phyloP scores from a whole-genome alignment of 2,113 vertebrate genomes.

The Prunella fulvescens region DNA sequence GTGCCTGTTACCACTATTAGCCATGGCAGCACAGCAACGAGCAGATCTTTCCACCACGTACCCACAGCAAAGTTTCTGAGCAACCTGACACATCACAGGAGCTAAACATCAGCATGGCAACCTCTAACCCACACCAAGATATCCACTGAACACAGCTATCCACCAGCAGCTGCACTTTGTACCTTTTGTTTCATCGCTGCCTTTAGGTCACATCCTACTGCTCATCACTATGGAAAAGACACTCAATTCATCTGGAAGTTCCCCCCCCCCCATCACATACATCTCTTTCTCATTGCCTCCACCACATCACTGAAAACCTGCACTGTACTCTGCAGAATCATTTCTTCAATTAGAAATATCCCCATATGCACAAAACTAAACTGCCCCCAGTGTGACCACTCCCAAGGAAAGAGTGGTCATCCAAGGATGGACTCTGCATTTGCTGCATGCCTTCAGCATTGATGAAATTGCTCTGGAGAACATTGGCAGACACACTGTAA shows the following conservation, averaged over 20 bases:
- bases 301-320: not conserved
- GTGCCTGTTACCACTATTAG: not conserved
- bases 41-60: not conserved
- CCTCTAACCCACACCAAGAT: not conserved
- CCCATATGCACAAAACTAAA: not conserved
- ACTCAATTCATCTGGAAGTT: not conserved
- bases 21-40: not conserved
- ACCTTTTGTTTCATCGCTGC: not conserved
- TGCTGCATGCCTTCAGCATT: not conserved
- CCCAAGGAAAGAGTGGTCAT: not conserved
- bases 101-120: not conserved
- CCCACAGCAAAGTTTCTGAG: not conserved
- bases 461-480: not conserved
- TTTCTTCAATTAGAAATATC: not conserved
- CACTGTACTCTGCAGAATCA: not conserved
- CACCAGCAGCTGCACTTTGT: not conserved
- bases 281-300: not conserved
- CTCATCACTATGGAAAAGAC: not conserved
- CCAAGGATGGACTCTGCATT: not conserved
- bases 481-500: not conserved
- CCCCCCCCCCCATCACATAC: not conserved
- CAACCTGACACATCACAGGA: not conserved
- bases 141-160: not conserved
- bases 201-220: not conserved
- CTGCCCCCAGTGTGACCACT: not conserved